A percentile compares a stretch with the other conserved stretches of the same genome.
Evolutionary conservation across 2,888 invertebrate genomes (phyloP).

Genomic region (Artemia sinica): DNA sequence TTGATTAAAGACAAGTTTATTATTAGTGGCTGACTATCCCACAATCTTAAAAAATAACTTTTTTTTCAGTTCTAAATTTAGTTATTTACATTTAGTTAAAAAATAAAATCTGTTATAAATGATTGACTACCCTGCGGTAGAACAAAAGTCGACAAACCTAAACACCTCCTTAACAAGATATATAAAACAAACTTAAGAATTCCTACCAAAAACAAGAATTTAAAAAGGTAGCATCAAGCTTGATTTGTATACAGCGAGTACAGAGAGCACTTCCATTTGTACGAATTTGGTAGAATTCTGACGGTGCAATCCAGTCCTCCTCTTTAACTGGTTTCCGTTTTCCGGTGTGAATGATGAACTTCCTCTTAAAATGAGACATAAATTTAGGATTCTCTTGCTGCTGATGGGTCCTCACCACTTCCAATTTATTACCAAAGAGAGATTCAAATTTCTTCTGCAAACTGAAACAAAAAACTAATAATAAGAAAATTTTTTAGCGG

Average conservation of each 20-base stretch:
- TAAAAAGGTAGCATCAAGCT: slow-evolving; percentile 60
- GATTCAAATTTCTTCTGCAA: slow-evolving; percentile 76
- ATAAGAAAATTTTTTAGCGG: too few species aligned
- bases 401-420: slow-evolving; percentile 88
- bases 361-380: slow-evolving; percentile 85
- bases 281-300: slow-evolving; percentile 83
- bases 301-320: slow-evolving; percentile 30
- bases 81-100: neutral
- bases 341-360: slow-evolving; percentile 80
- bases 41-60: too few species aligned
- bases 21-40: too few species aligned
- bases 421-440: slow-evolving; percentile 70
- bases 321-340: slow-evolving; percentile 42
- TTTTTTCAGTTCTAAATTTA: slow-evolving; percentile 3
- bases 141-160: slow-evolving; percentile 4
- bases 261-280: slow-evolving; percentile 89
- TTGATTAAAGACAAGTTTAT: too few species aligned
- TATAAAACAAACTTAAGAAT: neutral
- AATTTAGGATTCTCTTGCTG: slow-evolving; percentile 98
- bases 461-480: slow-evolving; percentile 30
- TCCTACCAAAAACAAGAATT: slow-evolving; percentile 86
- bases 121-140: slow-evolving; percentile 10
- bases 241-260: slow-evolving; percentile 75
- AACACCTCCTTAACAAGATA: neutral
- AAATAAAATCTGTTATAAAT: neutral